These are phyloP conservation scores for Chorisops tibialis DNA, from an alignment of 2,888 invertebrate species.

Conservation along the genomic window DNA sequence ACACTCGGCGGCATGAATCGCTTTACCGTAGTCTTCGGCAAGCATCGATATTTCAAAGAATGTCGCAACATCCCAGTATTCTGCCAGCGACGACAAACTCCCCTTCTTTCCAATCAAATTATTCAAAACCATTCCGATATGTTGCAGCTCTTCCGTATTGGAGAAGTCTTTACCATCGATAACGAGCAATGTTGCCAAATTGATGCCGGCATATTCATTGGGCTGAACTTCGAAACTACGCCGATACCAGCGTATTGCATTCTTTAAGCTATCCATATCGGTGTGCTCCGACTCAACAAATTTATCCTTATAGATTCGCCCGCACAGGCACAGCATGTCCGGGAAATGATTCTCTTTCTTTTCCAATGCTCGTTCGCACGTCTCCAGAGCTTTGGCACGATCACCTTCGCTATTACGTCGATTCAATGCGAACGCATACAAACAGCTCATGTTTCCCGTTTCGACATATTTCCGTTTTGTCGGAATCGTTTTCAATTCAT, in stretches of 20 bases:
- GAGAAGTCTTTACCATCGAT: slow-evolving; percentile 95
- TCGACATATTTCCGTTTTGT: slow-evolving; percentile 84
- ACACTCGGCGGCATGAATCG: slow-evolving; percentile 92
- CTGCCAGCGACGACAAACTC: slow-evolving; percentile 83
- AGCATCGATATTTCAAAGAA: slow-evolving; percentile 98
- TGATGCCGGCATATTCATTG: slow-evolving; percentile 98
- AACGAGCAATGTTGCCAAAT: slow-evolving; percentile 93
- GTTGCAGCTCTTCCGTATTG: slow-evolving; percentile 84
- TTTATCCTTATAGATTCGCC: slow-evolving; percentile 94
- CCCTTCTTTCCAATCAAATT: slow-evolving; percentile 98
- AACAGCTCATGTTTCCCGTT: slow-evolving; percentile 84
- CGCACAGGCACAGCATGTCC: slow-evolving; percentile 95
- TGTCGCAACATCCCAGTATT: slow-evolving; percentile 99
- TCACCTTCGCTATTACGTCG: slow-evolving; percentile 92
- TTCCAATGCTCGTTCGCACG: slow-evolving; percentile 86
- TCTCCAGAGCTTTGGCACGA: slow-evolving; percentile 86
- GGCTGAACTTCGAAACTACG: slow-evolving; percentile 98
- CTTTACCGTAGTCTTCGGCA: slow-evolving; percentile 95
- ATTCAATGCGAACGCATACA: slow-evolving; percentile 97
- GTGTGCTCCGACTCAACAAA: slow-evolving; percentile 94
- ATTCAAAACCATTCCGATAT: slow-evolving; percentile 91
- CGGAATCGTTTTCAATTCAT: slow-evolving; percentile 86
- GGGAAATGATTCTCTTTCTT: slow-evolving; percentile 94
- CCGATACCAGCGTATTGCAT: slow-evolving; percentile 96
- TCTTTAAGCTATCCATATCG: slow-evolving; percentile 81